Conservation (phyloP, 2,888 invertebrate genomes). For the Eurytoma adleriae region DNA sequence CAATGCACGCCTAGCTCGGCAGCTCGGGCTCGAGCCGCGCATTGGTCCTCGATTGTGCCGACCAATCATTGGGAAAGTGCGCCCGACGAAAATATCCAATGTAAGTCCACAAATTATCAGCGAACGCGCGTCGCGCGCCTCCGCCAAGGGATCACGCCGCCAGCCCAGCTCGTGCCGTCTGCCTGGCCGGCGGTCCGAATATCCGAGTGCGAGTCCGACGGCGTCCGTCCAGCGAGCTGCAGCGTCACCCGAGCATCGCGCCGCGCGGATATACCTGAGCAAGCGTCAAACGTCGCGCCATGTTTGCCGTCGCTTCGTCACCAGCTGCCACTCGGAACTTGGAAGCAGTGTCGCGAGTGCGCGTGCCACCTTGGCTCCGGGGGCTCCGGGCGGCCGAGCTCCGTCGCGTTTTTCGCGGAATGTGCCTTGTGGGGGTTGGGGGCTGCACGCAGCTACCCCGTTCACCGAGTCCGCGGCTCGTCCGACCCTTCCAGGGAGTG, state of each 20-base stretch:
- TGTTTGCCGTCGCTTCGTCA: constrained; percentile 10
- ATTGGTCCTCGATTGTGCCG: constrained; percentile 89
- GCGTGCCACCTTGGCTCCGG: neutral
- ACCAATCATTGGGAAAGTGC: constrained; percentile 93
- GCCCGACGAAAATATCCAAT: constrained; percentile 84
- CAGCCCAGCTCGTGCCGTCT: too few species aligned
- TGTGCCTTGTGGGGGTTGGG: too few species aligned
- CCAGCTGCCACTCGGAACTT: neutral
- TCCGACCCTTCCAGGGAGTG: neutral
- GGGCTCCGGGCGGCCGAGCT: neutral
- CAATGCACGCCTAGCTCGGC: constrained; percentile 84
- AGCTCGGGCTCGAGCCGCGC: constrained; percentile 82
- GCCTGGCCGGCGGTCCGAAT: neutral
- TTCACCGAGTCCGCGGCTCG: neutral
- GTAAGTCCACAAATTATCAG: constrained; percentile 86
- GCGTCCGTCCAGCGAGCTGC: neutral
- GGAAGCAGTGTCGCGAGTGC: neutral
- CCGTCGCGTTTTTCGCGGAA: too few species aligned
- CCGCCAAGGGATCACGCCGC: too few species aligned
- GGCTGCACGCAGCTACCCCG: neutral
- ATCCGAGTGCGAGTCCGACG: neutral
- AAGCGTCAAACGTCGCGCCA: constrained; percentile 14
- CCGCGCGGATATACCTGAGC: neutral
- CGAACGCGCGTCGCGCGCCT: constrained; percentile 61
- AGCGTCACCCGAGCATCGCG: neutral